Percentiles rank a stretch among this genome's conserved stretches.
Conservation (phyloP, 2,888 invertebrate species). For the Drosophila peninsularis region DNA sequence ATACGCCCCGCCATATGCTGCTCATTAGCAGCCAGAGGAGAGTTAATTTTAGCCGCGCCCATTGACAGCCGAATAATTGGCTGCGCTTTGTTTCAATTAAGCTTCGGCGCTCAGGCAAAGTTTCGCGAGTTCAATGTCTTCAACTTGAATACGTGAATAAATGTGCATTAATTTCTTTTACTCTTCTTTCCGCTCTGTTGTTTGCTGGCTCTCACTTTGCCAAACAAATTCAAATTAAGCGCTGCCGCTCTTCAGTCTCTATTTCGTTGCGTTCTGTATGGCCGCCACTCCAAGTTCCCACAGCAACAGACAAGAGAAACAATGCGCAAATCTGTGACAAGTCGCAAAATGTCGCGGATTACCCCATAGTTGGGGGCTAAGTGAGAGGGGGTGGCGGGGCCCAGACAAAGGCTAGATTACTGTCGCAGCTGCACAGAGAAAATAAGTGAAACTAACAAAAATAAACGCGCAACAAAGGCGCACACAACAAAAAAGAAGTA, state of each 20-base stretch:
- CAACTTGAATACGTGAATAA: conserved; percentile 28
- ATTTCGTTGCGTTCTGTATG: conserved; percentile 24
- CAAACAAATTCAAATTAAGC: conserved; percentile 69
- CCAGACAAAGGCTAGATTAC: conserved; percentile 38
- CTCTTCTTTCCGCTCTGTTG: not conserved
- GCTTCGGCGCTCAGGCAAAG: conserved; percentile 3
- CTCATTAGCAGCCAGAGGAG: conserved; percentile 3
- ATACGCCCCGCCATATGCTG: not conserved
- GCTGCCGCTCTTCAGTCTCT: conserved; percentile 36
- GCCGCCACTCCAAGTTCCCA: conserved; percentile 36
- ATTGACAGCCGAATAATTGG: conserved; percentile 14
- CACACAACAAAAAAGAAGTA: conserved; percentile 5
- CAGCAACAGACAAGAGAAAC: conserved; percentile 45
- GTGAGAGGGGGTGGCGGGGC: conserved; percentile 6
- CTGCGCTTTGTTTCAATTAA: conserved; percentile 45
- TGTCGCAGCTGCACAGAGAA: conserved; percentile 67
- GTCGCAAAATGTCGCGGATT: conserved; percentile 69
- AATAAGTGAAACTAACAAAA: conserved; percentile 63
- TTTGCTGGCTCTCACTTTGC: conserved; percentile 41
- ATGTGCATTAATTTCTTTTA: conserved; percentile 36
- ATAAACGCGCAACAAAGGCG: conserved; percentile 49
- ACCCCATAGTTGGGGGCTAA: conserved; percentile 27
- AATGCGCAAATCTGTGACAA: conserved; percentile 62
- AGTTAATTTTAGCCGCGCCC: not conserved
- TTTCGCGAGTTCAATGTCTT: conserved; percentile 7